Percentiles rank a stretch among this genome's conserved stretches.
Conservation (phyloP, 2,797 vertebrate species). For the Uromys caudimaculatus region DNA sequence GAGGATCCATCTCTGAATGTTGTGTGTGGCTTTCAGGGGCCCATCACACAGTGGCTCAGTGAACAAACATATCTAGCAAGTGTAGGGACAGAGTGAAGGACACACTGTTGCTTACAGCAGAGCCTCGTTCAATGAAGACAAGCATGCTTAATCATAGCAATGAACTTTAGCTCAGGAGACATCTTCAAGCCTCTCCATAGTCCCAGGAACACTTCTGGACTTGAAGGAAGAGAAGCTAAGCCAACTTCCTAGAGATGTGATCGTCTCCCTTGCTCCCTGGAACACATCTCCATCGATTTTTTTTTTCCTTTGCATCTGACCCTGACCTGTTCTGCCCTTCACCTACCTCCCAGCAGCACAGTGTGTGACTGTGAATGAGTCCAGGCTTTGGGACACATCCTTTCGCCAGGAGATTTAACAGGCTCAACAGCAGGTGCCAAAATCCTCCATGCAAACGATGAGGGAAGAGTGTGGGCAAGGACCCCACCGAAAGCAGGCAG, state of each 20-base stretch:
- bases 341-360: background rate
- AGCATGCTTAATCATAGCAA: background rate
- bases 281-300: background rate
- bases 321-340: background rate
- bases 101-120: background rate
- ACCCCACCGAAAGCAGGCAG: background rate
- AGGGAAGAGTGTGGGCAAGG: background rate
- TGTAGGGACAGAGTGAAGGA: background rate
- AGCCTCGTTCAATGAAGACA: background rate
- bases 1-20: background rate
- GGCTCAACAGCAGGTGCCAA: background rate
- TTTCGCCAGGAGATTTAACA: background rate
- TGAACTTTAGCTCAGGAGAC: slow-evolving; percentile 27
- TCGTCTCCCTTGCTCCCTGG: background rate
- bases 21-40: background rate
- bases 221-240: slow-evolving; percentile 65
- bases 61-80: background rate
- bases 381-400: accelerated
- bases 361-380: background rate
- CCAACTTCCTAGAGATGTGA: slow-evolving; percentile 22
- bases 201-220: slow-evolving; percentile 68
- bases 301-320: background rate
- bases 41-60: background rate
- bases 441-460: background rate
- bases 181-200: background rate